These are phyloP conservation scores for Meloidogyne chitwoodi DNA, from an alignment of 1,140 invertebrate genomes.

Conservation along the genomic window DNA sequence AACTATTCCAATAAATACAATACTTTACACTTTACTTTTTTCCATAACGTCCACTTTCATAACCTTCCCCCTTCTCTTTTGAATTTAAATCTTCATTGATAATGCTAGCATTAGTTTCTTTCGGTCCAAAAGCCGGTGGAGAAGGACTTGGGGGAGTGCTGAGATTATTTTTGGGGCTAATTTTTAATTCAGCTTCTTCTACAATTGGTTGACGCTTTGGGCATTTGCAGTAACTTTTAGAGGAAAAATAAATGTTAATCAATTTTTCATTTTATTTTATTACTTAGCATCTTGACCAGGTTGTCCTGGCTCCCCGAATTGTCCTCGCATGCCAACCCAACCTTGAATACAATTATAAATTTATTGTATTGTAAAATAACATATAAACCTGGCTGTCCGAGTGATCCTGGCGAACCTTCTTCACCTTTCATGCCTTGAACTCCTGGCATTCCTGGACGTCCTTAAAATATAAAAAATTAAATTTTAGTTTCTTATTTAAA, in stretches of 20 bases:
- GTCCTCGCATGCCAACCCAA: constrained; percentile 4
- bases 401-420: neutral
- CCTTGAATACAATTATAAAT: neutral
- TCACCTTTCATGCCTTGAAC: neutral
- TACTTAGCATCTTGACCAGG: constrained; percentile 4
- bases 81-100: neutral
- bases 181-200: neutral
- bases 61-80: neutral
- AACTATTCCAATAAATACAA: too few species aligned
- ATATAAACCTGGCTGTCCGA: neutral
- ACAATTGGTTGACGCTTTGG: neutral
- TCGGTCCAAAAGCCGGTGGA: neutral
- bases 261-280: neutral
- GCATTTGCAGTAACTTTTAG: constrained; percentile 6
- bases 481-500: neutral
- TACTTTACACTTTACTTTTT: too few species aligned
- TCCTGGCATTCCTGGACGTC: neutral
- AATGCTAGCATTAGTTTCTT: neutral
- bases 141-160: neutral
- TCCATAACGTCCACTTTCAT: neutral
- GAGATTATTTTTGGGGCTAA: neutral
- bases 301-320: neutral
- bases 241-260: neutral
- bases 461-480: neutral
- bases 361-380: neutral